Evolutionary conservation across 1,140 invertebrate genomes (phyloP), one percentile per base, ranked within the genome.

Genomic region (Lethrus apterus): DNA sequence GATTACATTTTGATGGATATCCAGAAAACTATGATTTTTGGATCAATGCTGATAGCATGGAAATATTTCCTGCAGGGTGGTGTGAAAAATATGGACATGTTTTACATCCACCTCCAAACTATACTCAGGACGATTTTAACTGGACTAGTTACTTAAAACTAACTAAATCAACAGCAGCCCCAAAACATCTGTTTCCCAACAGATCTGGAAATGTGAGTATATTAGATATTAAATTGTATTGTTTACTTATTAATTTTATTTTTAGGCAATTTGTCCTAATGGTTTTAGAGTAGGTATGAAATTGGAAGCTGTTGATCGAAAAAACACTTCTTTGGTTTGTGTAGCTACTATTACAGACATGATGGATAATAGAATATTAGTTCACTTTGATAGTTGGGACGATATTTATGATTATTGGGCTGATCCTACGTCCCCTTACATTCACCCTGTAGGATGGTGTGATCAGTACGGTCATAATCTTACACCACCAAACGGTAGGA

Each of bases 331-430:
- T 0, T 65, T 86, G 24, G 80, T 93, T 15, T 92, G 92, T 62
- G 91, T 93, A n/a, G 90, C 92, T 1, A 87, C 85, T 17, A 79
- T 95, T 8, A 77, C 80, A 31, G 88, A 90, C 60, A 78, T 91
- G 43, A 76, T 94, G 68, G 85, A 89, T 54, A 81, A 83, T 54
- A 72, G 90, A 20, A 79, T 97, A 57, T 78, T 93, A 2, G 80
- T 98, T 34, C 92, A 93, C 67, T 97, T 96, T 70, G 93, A 96
- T 73, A 89, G 87, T 54, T 96, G 92, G 91, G 85, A 91, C 60
- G 84, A 89, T 60, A 81, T 84, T 52, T 96, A 93, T 65, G 93
- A 97, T 71, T 93, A 91, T 65, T 97, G 93, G 93, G 80, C 87
- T 33, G 84, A 93, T 60, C 79, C 84, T 0, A 81, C 79, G 23